Base-by-base conservation (phyloP, 2,888 invertebrate species). In the Nomada fabriciana region DNA sequence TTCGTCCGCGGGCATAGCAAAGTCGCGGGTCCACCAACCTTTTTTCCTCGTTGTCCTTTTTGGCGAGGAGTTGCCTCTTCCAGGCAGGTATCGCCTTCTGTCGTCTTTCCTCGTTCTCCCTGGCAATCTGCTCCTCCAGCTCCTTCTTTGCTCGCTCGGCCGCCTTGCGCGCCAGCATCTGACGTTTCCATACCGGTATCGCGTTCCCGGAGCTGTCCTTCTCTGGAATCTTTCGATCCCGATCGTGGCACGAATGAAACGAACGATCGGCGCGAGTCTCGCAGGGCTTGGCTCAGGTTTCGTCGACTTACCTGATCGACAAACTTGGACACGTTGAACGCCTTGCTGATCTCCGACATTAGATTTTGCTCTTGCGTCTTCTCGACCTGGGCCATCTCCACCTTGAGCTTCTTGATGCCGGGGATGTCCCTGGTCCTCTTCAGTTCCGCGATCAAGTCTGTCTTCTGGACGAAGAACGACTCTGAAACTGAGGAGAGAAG, bases 161-260 rank as follows among this genome's bases (percentile, higher is more conserved):
- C 0, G 98, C 98, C 93, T 98, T 97, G 91, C 98, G 97, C 2
- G 99, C 99, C 93, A 98, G 94, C 98, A 99, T 98, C 94, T 98
- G 98, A 15, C 98, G 95, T 93, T 98, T 98, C 99, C 99, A 99
- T 36, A 97, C 97, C 18, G 99, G 99, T 90, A 99, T 98, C 59
- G 96, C 95, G 92, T 97, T 98, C 0, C 98, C 98, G 10, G 97
- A 96, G 69, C 96, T 96, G 93, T 98, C 98, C 83, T 96, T 96
- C 92, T 98, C 98, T 13, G 98, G 98, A 88, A 98, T 97, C 97
- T 98, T 25, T 11, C 11, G 2, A n/a, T 18, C 43, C 7, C 18
- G 36, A n/a, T 2, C 29, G 9, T 4, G 13, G 0, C 1, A n/a
- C 7, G 1, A n/a, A n/a, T 52, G 29, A 67, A 23, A 10, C 55